Percentiles rank a stretch among this genome's conserved stretches.
These are phyloP conservation scores for Chrysopa pallens DNA, from an alignment of 1,140 invertebrate genomes.

Conservation along the genomic window DNA sequence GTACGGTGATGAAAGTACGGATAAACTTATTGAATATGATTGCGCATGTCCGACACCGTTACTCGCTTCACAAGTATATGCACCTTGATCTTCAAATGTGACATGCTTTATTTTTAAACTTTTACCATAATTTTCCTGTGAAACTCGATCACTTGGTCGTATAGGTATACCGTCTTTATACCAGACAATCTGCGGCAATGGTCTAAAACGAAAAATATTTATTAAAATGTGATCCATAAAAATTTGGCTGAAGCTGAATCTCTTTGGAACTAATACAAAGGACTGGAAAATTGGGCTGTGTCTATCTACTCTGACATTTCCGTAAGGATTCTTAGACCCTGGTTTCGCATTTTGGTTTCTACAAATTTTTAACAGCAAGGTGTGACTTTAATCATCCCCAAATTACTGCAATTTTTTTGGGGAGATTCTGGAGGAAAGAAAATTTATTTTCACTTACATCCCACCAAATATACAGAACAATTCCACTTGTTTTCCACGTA, in stretches of 20 bases:
- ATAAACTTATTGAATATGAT: conserved; percentile 66
- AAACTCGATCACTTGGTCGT: conserved; percentile 51
- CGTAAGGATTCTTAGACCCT: too few relatives aligned
- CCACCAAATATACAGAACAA: conserved; percentile 83
- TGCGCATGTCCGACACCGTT: conserved; percentile 74
- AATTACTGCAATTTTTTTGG: too few relatives aligned
- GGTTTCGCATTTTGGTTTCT: not conserved
- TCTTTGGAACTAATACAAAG: too few relatives aligned
- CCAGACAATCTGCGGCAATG: conserved; percentile 69
- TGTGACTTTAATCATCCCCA: too few relatives aligned
- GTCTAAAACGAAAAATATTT: too few relatives aligned
- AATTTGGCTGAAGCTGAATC: too few relatives aligned
- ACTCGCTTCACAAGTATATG: conserved; percentile 78
- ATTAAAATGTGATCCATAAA: too few relatives aligned
- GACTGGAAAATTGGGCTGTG: too few relatives aligned
- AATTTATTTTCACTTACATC: conserved; percentile 45
- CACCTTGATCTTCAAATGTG: conserved; percentile 69
- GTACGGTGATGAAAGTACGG: conserved; percentile 76
- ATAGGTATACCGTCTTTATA: conserved; percentile 53
- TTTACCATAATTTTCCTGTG: conserved; percentile 80
- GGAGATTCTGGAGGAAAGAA: too few relatives aligned
- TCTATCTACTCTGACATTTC: too few relatives aligned
- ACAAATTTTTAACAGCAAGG: not conserved
- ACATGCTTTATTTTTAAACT: conserved; percentile 73
- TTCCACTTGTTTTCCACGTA: conserved; percentile 62